Evolutionary conservation across 2,113 vertebrate genomes (phyloP), one percentile per base, ranked within the genome.

Genomic region (Elgaria multicarinata): DNA sequence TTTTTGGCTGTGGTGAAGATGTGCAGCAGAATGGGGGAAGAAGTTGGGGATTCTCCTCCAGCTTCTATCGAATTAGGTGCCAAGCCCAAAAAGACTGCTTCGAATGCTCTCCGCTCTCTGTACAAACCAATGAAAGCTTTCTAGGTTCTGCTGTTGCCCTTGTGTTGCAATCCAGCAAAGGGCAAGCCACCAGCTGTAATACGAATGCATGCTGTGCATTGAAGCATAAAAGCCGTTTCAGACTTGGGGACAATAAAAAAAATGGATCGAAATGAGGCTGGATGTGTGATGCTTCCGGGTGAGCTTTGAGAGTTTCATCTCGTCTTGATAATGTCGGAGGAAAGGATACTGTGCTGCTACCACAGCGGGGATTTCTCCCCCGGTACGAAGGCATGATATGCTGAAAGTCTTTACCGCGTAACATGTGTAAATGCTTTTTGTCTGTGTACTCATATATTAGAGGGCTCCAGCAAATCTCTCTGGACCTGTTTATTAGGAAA

Each of bases 71-170:
- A 26, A 55, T 58, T 33, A 26, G 28, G 7, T 46, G 28, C 50
- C 36, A 77, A 76, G 42, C 39, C 39, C 31, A 33, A 55, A 62
- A 84, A 42, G 72, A 66, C 55, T 46, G 24, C 39, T 64, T 71
- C 46, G 79, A 94, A 90, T 66, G 84, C 90, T 83, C 91, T 87
- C 74, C 86, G 42, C 81, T 42, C 82, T 85, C 0, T 69, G 33
- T 39, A 42, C 39, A 31, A 91, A 1, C 8, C 91, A 89, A 85
- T 3, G 18, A 92, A 83, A 0, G 6, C 31, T 75, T 79, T 90
- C 44, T 42, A 58, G 14, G 82, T 86, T 87, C 88, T 80, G 8
- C 12, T 12, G 84, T 18, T 55, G 85, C 67, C 66, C 81, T 71
- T 85, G 39, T 55, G 55, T 0, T 90, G 72, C 91, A 94, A 82